Evolutionary conservation across 2,888 invertebrate species (phyloP).

Genomic region (Zaprionus bogoriensis): DNA sequence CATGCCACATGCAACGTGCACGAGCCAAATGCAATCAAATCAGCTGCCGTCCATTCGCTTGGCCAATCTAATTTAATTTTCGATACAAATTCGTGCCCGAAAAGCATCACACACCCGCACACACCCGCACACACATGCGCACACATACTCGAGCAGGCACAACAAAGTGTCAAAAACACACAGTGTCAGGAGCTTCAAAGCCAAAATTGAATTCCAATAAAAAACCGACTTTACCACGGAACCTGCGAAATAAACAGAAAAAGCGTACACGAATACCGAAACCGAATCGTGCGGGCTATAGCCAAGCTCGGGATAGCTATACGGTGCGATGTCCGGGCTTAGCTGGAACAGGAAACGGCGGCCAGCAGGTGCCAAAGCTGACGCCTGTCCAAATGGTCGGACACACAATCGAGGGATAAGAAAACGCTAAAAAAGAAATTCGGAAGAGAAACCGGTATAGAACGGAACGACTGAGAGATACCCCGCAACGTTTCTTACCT

Average conservation of each 20-base stretch:
- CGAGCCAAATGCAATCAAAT: conserved; percentile 69
- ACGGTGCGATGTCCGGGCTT: conserved; percentile 37
- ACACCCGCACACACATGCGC: background rate
- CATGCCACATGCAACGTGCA: conserved; percentile 32
- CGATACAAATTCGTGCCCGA: conserved; percentile 64
- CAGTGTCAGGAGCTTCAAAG: conserved; percentile 57
- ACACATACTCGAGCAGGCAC: conserved; percentile 2
- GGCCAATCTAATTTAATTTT: conserved; percentile 76
- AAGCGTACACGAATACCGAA: no score
- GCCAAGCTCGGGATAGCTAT: background rate
- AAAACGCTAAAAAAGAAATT: conserved; percentile 25
- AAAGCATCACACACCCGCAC: conserved; percentile 14
- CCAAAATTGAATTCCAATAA: conserved; percentile 58
- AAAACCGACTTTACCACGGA: conserved; percentile 27
- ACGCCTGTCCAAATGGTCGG: conserved; percentile 71
- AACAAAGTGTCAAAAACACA: conserved; percentile 26
- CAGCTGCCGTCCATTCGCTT: conserved; percentile 59
- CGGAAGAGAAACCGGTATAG: conserved; percentile 6
- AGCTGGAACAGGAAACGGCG: conserved; percentile 61
- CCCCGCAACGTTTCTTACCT: conserved; percentile 5
- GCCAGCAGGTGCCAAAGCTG: conserved; percentile 71
- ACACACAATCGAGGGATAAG: conserved; percentile 48
- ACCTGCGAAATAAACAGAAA: conserved; percentile 19
- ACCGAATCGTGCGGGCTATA: conserved; percentile 3
- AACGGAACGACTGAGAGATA: background rate